A percentile compares a stretch with the other conserved stretches of the same genome.
These are phyloP conservation scores for Calliopum simillimum DNA, from an alignment of 2,888 invertebrate genomes.

Conservation along the genomic window DNA sequence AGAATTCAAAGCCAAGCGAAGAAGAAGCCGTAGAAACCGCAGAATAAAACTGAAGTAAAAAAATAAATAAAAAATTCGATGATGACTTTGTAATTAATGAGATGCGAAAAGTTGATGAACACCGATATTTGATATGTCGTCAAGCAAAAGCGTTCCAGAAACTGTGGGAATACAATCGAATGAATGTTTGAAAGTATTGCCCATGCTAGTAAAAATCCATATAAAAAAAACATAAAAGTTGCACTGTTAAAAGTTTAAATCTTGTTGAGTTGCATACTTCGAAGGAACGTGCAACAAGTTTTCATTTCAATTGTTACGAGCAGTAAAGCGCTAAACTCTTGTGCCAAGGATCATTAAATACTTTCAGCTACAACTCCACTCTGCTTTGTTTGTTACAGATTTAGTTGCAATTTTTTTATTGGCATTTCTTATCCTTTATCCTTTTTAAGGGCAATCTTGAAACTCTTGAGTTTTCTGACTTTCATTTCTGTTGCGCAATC, in stretches of 20 bases:
- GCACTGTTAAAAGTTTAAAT: no score
- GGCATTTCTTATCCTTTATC: no score
- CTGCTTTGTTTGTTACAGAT: background rate
- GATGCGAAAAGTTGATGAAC: constrained; percentile 10
- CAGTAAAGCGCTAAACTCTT: background rate
- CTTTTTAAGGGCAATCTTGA: no score
- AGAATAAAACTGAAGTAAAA: background rate
- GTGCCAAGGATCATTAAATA: constrained; percentile 1
- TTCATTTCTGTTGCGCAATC: no score
- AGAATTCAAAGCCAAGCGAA: constrained; percentile 14
- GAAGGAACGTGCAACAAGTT: background rate
- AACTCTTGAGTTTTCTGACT: no score
- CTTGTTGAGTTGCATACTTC: background rate
- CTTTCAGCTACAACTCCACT: background rate
- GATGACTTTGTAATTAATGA: constrained; percentile 30
- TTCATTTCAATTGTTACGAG: no score
- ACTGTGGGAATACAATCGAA: background rate
- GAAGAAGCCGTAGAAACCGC: background rate
- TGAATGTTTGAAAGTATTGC: no score
- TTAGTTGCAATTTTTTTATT: no score
- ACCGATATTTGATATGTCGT: constrained; percentile 9
- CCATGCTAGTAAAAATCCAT: no score
- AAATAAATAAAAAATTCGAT: no score
- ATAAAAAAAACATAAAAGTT: no score
- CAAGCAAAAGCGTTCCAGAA: background rate